Conservation (phyloP, 2,888 invertebrate species). For the Apodemia mormo region DNA sequence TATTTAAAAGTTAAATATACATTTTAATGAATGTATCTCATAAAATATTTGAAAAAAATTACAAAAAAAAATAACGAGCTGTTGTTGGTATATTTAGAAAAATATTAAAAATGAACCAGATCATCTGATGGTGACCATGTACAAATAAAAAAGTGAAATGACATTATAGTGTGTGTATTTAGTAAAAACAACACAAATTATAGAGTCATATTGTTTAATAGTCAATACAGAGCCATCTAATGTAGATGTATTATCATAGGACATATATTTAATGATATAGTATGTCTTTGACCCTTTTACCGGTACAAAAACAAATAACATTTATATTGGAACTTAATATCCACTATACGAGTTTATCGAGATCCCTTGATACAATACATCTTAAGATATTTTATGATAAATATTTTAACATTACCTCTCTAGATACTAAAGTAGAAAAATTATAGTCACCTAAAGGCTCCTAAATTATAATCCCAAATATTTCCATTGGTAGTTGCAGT, state of each 20-base stretch:
- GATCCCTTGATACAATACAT: constrained; percentile 62
- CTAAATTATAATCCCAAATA: constrained; percentile 51
- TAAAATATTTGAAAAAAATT: constrained; percentile 65
- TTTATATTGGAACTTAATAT: constrained; percentile 59
- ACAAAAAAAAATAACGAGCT: constrained; percentile 64
- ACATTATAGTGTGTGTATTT: constrained; percentile 55
- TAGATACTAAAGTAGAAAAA: constrained; percentile 70
- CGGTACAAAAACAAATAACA: constrained; percentile 70
- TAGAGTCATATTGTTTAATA: constrained; percentile 71
- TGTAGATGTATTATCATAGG: constrained; percentile 63
- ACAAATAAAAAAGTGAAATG: constrained; percentile 81
- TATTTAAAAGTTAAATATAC: constrained; percentile 77
- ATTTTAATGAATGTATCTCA: constrained; percentile 69
- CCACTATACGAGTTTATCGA: constrained; percentile 57
- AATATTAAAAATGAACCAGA: constrained; percentile 80
- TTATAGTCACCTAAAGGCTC: constrained; percentile 59
- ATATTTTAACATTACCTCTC: constrained; percentile 64
- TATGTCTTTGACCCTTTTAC: constrained; percentile 52
- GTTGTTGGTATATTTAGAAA: constrained; percentile 82
- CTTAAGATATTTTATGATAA: constrained; percentile 45
- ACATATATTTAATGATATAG: constrained; percentile 51
- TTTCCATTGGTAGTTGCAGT: constrained; percentile 34
- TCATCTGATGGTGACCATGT: constrained; percentile 87
- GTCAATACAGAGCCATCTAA: constrained; percentile 76
- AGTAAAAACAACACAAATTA: constrained; percentile 64